Conservation (phyloP, 2,797 vertebrate species). For the Enteromius fasciolatus region DNA sequence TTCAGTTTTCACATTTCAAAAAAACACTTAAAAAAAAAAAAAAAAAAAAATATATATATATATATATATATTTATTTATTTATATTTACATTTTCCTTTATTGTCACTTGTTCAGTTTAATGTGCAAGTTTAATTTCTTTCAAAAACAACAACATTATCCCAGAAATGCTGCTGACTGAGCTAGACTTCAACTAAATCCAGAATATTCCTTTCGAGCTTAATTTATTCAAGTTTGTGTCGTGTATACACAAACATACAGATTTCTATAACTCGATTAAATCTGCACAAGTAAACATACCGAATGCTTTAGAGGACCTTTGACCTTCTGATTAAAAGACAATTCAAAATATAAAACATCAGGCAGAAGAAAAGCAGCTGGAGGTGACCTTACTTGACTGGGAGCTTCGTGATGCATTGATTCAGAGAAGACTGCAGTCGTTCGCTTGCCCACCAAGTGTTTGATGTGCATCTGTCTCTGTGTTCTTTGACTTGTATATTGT, state of each 20-base stretch:
- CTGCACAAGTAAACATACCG: neutral
- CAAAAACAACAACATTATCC: neutral
- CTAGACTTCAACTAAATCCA: neutral
- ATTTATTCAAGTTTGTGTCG: neutral
- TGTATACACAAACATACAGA: neutral
- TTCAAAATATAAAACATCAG: constrained; percentile 30
- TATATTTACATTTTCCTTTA: too few relatives aligned
- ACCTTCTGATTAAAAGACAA: constrained; percentile 34
- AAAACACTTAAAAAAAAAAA: too few relatives aligned
- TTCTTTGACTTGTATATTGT: constrained; percentile 75
- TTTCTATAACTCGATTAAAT: constrained; percentile 11
- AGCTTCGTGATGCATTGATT: constrained; percentile 9
- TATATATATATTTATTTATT: too few relatives aligned
- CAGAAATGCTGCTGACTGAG: neutral
- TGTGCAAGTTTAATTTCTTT: neutral
- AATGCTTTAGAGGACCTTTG: constrained; percentile 3
- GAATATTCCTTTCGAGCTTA: neutral
- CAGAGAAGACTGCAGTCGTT: neutral
- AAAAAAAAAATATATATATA: too few relatives aligned
- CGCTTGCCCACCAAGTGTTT: constrained; percentile 59
- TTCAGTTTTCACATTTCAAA: too few relatives aligned
- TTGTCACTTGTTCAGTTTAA: neutral
- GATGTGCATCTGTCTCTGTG: constrained; percentile 69
- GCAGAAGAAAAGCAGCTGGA: constrained; percentile 24
- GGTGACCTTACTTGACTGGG: constrained; percentile 41